Conservation (phyloP, 1,140 invertebrate genomes). For the Ceratina australensis region DNA sequence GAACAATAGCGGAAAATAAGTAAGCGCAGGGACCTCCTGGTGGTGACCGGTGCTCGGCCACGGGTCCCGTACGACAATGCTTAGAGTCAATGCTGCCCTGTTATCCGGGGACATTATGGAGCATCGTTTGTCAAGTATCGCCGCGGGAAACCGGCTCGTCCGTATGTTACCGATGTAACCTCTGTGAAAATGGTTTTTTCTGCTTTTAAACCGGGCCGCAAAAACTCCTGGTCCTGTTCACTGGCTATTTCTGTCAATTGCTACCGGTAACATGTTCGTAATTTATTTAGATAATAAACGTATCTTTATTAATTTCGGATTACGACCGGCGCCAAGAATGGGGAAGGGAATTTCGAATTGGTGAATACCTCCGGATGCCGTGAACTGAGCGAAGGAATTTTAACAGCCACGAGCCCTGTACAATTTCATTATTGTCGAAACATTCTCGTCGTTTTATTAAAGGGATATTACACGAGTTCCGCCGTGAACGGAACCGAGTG, state of each 20-base stretch:
- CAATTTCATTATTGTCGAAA: not conserved
- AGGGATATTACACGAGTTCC: not conserved
- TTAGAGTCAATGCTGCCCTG: slow-evolving; percentile 58
- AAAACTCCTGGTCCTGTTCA: too few relatives aligned
- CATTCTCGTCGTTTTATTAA: not conserved
- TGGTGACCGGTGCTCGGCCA: slow-evolving; percentile 25
- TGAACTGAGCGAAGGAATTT: not conserved
- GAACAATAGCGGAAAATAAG: slow-evolving; percentile 54
- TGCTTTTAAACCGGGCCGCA: not conserved
- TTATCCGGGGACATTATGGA: slow-evolving; percentile 64
- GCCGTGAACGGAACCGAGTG: not conserved
- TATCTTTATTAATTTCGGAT: too few relatives aligned
- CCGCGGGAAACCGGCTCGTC: slow-evolving; percentile 51
- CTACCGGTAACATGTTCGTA: too few relatives aligned
- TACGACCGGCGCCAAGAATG: too few relatives aligned
- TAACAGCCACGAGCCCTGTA: not conserved
- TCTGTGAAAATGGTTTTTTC: slow-evolving; percentile 29
- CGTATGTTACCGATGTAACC: slow-evolving; percentile 45
- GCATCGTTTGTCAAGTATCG: slow-evolving; percentile 63
- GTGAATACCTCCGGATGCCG: too few relatives aligned
- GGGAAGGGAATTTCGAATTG: too few relatives aligned
- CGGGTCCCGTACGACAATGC: slow-evolving; percentile 52
- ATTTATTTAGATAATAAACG: too few relatives aligned
- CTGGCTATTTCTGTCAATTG: too few relatives aligned
- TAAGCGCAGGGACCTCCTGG: slow-evolving; percentile 54